phyloP scores from a whole-genome alignment of 2,888 invertebrate genomes.

The Chirona hameri region DNA sequence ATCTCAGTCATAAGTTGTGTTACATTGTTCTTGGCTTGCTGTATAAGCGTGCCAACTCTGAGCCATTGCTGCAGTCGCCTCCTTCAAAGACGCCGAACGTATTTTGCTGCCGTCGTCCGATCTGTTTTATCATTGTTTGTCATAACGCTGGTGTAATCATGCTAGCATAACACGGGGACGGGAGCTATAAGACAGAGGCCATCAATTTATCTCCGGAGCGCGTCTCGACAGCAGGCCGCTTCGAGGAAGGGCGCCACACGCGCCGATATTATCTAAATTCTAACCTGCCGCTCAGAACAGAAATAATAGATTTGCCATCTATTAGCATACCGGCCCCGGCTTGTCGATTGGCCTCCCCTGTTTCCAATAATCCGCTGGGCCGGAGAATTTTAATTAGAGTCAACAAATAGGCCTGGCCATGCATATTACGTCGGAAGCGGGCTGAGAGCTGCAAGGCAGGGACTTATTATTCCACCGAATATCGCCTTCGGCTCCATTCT shows the following conservation, averaged over 20 bases:
- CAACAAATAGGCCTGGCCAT: slow-evolving; percentile 13
- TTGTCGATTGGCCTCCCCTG: slow-evolving; percentile 1
- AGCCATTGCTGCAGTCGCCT: no score
- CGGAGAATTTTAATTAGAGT: slow-evolving; percentile 27
- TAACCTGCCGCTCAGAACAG: no score
- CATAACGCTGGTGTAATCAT: neutral
- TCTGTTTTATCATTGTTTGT: neutral
- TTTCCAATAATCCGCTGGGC: neutral
- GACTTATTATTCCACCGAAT: slow-evolving; percentile 26
- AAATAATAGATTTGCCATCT: neutral
- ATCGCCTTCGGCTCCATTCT: slow-evolving; percentile 22
- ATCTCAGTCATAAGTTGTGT: no score
- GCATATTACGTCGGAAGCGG: neutral
- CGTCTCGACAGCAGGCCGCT: neutral
- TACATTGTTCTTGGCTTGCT: no score
- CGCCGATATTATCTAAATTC: no score
- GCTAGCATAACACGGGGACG: neutral
- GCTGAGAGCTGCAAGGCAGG: neutral
- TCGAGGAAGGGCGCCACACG: neutral
- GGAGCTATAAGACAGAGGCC: neutral
- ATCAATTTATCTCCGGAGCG: neutral
- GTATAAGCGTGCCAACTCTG: no score
- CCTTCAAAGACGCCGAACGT: no score
- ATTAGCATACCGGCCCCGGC: neutral
- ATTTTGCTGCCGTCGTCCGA: no score